Conservation (phyloP, 1,140 invertebrate genomes). For the Melipona quadrifasciata region DNA sequence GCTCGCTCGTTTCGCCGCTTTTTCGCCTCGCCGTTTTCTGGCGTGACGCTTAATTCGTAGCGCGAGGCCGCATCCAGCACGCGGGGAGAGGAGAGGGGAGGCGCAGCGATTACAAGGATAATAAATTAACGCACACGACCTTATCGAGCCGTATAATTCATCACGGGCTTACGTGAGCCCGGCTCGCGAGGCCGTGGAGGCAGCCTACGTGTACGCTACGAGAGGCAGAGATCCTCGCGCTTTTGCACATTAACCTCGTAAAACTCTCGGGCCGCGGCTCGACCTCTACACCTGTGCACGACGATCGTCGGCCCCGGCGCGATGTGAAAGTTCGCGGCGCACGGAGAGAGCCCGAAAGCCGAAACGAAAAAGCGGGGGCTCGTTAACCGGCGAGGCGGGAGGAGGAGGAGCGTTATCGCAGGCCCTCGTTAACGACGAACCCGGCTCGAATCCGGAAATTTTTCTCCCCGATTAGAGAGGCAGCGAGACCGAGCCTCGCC, state of each 20-base stretch:
- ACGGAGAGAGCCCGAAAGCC: not conserved
- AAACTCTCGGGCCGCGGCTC: constrained; percentile 68
- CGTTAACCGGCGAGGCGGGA: constrained; percentile 49
- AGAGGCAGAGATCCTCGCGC: constrained; percentile 22
- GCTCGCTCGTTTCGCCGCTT: not conserved
- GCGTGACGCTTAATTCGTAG: not conserved
- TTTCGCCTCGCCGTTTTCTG: not conserved
- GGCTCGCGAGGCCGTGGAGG: constrained; percentile 41
- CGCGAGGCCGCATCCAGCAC: not conserved
- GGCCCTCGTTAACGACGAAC: constrained; percentile 45
- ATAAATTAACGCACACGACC: constrained; percentile 77
- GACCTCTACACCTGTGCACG: constrained; percentile 62
- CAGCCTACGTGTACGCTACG: constrained; percentile 28
- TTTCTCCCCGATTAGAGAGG: constrained; percentile 18
- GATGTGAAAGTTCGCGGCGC: constrained; percentile 67
- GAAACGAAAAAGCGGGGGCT: constrained; percentile 45
- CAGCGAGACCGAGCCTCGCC: not conserved
- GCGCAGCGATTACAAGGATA: constrained; percentile 71
- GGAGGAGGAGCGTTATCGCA: constrained; percentile 44
- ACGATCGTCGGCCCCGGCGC: constrained; percentile 37
- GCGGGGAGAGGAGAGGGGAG: not conserved
- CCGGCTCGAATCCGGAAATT: constrained; percentile 15
- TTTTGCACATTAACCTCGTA: constrained; percentile 73
- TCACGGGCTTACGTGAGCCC: constrained; percentile 70
- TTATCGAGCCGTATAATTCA: constrained; percentile 77